Evolutionary conservation across 2,797 vertebrate species (phyloP).

Genomic region (Carcharodon carcharias): DNA sequence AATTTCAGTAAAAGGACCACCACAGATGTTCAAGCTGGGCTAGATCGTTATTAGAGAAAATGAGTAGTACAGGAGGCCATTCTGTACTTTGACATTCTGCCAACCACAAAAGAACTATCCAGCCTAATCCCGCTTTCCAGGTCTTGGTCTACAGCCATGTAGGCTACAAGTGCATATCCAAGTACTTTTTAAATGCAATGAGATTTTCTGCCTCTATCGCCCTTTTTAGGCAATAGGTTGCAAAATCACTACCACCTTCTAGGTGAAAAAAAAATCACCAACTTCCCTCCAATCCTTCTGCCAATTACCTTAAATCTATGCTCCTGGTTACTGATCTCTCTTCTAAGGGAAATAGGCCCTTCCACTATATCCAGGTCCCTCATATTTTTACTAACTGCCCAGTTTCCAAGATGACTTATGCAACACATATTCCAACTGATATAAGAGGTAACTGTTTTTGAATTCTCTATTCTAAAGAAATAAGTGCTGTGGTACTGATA

Average conservation of each 20-base stretch:
- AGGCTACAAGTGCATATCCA: background rate
- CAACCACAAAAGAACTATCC: background rate
- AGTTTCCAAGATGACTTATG: background rate
- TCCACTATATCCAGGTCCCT: background rate
- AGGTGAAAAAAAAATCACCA: background rate
- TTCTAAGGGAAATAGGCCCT: background rate
- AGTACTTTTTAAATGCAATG: background rate
- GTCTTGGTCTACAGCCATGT: background rate
- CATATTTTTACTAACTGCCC: background rate
- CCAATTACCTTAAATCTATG: background rate
- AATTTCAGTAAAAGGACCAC: conserved; percentile 35
- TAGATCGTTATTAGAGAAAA: background rate
- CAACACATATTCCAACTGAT: background rate
- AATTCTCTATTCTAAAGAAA: background rate
- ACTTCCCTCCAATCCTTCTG: background rate
- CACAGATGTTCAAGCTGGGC: background rate
- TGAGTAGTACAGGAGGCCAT: background rate
- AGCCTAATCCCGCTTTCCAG: background rate
- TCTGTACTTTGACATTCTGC: background rate
- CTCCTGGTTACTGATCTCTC: background rate
- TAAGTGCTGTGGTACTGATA: background rate
- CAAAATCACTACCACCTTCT: background rate
- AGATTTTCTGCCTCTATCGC: background rate
- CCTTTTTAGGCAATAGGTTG: background rate
- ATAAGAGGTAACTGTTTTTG: background rate